phyloP scores from a whole-genome alignment of 2,113 vertebrate species.

The Nyctereutes procyonoides region DNA sequence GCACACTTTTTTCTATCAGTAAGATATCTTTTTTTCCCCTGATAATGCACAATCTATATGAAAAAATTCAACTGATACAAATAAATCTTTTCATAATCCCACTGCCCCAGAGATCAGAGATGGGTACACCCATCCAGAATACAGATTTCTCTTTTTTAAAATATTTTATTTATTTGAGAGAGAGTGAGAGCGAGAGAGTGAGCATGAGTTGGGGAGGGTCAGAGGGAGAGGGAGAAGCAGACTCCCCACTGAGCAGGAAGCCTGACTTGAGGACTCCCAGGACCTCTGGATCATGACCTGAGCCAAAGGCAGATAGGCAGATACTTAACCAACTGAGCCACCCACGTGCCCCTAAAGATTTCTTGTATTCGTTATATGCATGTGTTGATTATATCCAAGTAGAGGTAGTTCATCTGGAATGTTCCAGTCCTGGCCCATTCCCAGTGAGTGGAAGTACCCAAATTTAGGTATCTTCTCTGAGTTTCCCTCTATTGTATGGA shows the following conservation, averaged over 20 bases:
- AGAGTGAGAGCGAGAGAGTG: too few species aligned
- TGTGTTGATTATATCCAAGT: neutral
- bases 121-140: neutral
- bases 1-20: neutral
- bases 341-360: neutral
- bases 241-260: too few species aligned
- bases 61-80: conserved; percentile 11
- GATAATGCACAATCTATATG: neutral
- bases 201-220: too few species aligned
- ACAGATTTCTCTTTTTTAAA: neutral
- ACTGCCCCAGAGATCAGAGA: neutral
- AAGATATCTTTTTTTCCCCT: neutral
- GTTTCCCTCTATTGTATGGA: neutral
- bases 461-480: neutral
- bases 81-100: neutral
- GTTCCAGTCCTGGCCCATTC: neutral
- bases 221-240: too few species aligned
- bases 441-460: fast-evolving
- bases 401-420: neutral
- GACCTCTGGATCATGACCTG: too few species aligned
- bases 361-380: neutral
- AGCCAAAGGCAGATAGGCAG: too few species aligned
- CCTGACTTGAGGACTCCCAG: too few species aligned
- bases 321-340: too few species aligned
- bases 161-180: too few species aligned